Percentiles rank a stretch among this genome's conserved stretches.
Conservation (phyloP, 92 coral and sea anemone species). For the Desmophyllum pertusum region DNA sequence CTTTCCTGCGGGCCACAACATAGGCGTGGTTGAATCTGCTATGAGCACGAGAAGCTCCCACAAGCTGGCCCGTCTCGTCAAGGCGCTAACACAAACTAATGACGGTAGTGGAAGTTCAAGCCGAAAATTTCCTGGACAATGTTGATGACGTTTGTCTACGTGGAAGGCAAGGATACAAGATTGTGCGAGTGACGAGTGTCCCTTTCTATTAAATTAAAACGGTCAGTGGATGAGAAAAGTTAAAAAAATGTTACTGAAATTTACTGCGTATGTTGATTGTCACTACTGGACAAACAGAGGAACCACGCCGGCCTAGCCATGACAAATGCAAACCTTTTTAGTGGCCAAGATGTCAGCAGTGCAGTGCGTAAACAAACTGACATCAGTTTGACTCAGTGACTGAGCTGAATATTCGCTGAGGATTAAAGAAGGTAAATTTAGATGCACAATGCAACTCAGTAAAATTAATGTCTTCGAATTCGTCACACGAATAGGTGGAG, state of each 20-base stretch:
- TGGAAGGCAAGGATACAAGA: neutral
- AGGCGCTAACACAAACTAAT: neutral
- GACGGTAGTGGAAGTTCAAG: neutral
- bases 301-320: neutral
- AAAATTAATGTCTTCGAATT: neutral
- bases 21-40: neutral
- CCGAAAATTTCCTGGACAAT: neutral
- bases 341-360: neutral
- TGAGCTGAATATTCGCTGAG: neutral
- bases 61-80: neutral
- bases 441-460: neutral
- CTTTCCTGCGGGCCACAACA: too few relatives aligned
- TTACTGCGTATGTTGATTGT: neutral
- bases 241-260: neutral
- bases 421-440: neutral
- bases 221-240: too few relatives aligned
- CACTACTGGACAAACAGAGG: neutral
- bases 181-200: neutral
- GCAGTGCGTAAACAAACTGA: neutral
- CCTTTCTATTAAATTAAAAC: too few relatives aligned
- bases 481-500: neutral
- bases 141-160: neutral
- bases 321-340: neutral
- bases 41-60: neutral
- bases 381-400: neutral